Percentiles rank a stretch among this genome's conserved stretches.
These are phyloP conservation scores for Emydoidea blandingii DNA, from an alignment of 2,797 vertebrate species.

Conservation along the genomic window DNA sequence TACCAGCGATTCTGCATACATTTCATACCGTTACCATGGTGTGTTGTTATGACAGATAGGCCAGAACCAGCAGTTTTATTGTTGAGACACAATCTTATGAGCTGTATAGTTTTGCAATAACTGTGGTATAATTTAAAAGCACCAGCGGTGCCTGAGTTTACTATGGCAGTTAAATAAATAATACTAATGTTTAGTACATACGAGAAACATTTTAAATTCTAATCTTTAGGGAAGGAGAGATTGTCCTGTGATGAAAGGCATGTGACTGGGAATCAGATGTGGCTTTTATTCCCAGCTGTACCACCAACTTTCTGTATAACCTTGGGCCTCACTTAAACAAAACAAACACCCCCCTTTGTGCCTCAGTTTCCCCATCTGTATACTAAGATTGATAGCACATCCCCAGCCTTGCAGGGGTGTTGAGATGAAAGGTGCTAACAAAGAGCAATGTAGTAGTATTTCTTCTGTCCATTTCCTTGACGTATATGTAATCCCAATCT, in stretches of 20 bases:
- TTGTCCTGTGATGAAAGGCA: conserved; percentile 13
- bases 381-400: not conserved
- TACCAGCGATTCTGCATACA: not conserved
- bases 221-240: conserved; percentile 13
- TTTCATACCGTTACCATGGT: not conserved
- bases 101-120: not conserved
- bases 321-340: not conserved
- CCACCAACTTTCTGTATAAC: not conserved
- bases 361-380: conserved; percentile 9
- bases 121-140: conserved; percentile 9
- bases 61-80: not conserved
- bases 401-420: not conserved
- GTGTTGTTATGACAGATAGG: not conserved
- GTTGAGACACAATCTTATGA: conserved; percentile 11
- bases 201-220: conserved; percentile 35
- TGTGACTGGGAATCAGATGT: conserved; percentile 11
- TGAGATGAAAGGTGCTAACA: not conserved
- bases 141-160: not conserved
- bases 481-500: not conserved
- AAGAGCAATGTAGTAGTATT: not conserved
- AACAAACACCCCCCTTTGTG: not conserved
- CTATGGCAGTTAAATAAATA: not conserved
- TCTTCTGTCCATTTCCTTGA: conserved; percentile 45
- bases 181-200: not conserved
- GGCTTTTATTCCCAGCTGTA: conserved; percentile 1